Evolutionary conservation across 2,888 invertebrate species (phyloP), one percentile per base, ranked within the genome.

Genomic region (Orthosia gracilis): DNA sequence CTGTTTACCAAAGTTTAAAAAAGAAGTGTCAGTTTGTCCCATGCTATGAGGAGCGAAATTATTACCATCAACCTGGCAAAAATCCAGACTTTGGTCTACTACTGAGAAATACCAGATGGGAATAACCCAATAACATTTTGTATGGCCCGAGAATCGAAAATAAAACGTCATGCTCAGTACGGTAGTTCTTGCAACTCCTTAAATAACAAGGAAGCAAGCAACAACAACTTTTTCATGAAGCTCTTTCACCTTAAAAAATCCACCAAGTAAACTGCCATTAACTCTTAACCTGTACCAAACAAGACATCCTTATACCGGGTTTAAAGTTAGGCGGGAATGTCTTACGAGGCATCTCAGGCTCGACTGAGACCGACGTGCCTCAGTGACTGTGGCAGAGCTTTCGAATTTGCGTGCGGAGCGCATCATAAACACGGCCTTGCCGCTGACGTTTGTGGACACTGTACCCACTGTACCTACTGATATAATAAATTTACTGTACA

Each of bases 341-440:
- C 82, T 73, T 78, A 50, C 11, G 73, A 73, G 79, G 68, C 52
- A 84, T 69, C 65, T 21, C 57, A 67, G 52, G 23, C 73, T 63
- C 59, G 67, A 59, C 73, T 75, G 74, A 61, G 78, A 69, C 66
- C 72, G 69, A 75, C 78, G 84, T 82, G 82, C 85, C 69, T 69
- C 74, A 76, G 26, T 49, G 66, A 75, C 55, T 73, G 59, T 64
- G 61, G 73, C 78, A 76, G 59, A 81, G 85, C 81, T 83, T 85
- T 75, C 64, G 47, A 77, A 76, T 83, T 85, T 76, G 69, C 71
- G 69, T 77, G 50, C 70, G 69, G 71, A 73, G 75, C 66, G 73
- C 76, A 65, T 76, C 69, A 76, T 80, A 84, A 85, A 84, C 77
- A 85, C 62, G 66, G 63, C 61, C 55, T n/a, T 12, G 4, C 49